These are phyloP conservation scores for Phataginus tricuspis DNA, from an alignment of 2,797 vertebrate genomes.

Conservation along the genomic window DNA sequence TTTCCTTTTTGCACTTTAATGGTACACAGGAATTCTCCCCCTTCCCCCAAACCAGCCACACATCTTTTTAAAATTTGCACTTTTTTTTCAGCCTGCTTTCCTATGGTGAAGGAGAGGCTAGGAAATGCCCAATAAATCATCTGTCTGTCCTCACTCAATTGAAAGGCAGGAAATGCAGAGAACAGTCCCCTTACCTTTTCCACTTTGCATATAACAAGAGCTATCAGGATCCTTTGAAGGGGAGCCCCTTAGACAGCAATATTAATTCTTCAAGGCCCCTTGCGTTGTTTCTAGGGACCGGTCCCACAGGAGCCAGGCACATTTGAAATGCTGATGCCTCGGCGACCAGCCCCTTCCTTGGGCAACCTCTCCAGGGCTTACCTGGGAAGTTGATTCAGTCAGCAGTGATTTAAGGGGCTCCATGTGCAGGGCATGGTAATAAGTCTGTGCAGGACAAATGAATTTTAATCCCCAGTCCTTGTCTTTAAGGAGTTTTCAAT, in stretches of 20 bases:
- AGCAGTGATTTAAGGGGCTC: background rate
- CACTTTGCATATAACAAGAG: slow-evolving; percentile 72
- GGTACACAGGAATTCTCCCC: slow-evolving; percentile 61
- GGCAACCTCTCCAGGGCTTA: background rate
- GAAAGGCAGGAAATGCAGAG: slow-evolving; percentile 79
- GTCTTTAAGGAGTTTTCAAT: slow-evolving; percentile 10
- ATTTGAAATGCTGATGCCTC: background rate
- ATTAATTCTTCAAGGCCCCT: slow-evolving; percentile 40
- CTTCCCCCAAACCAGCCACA: slow-evolving; percentile 46
- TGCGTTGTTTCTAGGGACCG: slow-evolving; percentile 1
- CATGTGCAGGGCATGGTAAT: background rate
- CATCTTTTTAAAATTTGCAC: slow-evolving; percentile 81
- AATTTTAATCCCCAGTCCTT: background rate
- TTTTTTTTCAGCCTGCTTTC: slow-evolving; percentile 73
- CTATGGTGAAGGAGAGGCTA: slow-evolving; percentile 73
- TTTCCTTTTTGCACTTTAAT: slow-evolving; percentile 67
- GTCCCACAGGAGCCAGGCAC: background rate
- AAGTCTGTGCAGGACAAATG: background rate
- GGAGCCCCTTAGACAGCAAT: slow-evolving; percentile 29
- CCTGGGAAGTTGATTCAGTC: background rate
- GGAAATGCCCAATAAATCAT: slow-evolving; percentile 81
- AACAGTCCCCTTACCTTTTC: slow-evolving; percentile 64
- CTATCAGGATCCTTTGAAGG: slow-evolving; percentile 52
- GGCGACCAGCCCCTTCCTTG: background rate
- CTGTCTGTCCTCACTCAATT: slow-evolving; percentile 79